Conservation (phyloP, 2,888 invertebrate species). For the Plebejus melissa region DNA sequence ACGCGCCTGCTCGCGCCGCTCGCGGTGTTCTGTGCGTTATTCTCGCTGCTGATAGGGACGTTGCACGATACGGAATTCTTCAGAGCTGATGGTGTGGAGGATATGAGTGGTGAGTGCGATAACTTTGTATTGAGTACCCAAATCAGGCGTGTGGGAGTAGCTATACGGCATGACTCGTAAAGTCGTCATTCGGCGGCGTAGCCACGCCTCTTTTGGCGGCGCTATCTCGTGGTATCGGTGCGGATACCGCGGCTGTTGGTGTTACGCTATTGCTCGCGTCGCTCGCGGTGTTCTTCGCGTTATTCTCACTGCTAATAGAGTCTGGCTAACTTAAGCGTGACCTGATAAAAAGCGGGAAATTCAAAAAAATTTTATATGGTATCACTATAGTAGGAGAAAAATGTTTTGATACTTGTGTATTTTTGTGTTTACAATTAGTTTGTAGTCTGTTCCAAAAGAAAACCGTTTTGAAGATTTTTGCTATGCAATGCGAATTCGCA, state of each 20-base stretch:
- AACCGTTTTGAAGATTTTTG: too few species aligned
- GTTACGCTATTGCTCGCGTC: constrained; percentile 86
- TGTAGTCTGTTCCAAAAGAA: too few species aligned
- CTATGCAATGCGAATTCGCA: too few species aligned
- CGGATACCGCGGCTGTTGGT: constrained; percentile 77
- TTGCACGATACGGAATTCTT: constrained; percentile 92
- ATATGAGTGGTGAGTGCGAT: constrained; percentile 51
- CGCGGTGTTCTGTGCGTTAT: constrained; percentile 90
- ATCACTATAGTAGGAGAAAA: too few species aligned
- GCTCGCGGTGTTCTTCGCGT: constrained; percentile 89
- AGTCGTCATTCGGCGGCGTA: constrained; percentile 63
- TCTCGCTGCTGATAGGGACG: constrained; percentile 88
- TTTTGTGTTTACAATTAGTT: too few species aligned
- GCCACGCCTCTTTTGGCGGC: constrained; percentile 81
- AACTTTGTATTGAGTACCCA: constrained; percentile 32
- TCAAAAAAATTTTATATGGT: too few species aligned
- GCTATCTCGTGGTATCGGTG: constrained; percentile 82
- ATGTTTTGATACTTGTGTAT: too few species aligned
- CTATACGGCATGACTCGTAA: constrained; percentile 61
- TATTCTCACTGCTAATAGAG: constrained; percentile 86
- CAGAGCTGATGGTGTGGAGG: constrained; percentile 68
- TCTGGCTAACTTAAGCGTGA: too few species aligned
- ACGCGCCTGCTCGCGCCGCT: constrained; percentile 86
- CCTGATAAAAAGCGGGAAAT: too few species aligned
- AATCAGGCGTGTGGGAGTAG: constrained; percentile 82